A percentile compares a stretch with the other conserved stretches of the same genome.
phyloP scores from a whole-genome alignment of 2,888 invertebrate species.

The Artemia sinica region DNA sequence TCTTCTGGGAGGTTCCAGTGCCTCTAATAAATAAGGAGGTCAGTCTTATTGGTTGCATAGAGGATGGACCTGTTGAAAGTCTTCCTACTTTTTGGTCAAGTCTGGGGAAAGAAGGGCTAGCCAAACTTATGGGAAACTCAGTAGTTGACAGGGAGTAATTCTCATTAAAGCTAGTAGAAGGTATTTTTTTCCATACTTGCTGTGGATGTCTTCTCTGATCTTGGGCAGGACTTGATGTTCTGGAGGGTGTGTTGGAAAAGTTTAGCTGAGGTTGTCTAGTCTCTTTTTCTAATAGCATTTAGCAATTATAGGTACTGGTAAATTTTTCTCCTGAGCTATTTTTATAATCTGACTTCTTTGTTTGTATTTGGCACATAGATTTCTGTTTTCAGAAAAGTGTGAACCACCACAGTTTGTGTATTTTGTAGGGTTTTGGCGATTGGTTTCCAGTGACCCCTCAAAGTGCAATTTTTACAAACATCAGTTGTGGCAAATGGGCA shows the following conservation, averaged over 20 bases:
- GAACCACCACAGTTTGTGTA: neutral
- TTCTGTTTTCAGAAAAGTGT: neutral
- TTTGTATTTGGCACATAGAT: neutral
- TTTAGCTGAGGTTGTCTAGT: neutral
- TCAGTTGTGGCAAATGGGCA: neutral
- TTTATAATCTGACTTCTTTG: neutral
- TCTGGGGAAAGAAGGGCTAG: neutral
- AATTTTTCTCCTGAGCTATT: neutral
- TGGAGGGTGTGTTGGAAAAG: neutral
- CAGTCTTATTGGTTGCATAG: neutral
- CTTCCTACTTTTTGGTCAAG: neutral
- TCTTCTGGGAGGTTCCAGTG: neutral
- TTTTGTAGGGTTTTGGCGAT: neutral
- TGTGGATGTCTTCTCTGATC: neutral
- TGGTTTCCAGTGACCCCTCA: neutral
- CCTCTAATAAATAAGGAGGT: neutral
- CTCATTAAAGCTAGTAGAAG: neutral
- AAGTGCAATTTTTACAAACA: neutral
- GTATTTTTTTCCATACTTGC: neutral
- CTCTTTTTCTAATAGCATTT: neutral
- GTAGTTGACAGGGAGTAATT: neutral
- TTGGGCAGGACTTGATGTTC: neutral
- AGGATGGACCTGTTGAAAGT: neutral
- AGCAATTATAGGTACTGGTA: conserved; percentile 4
- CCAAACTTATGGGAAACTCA: neutral